Base-by-base conservation (phyloP, 2,797 vertebrate species). In the Hypotaenidia philippensis region DNA sequence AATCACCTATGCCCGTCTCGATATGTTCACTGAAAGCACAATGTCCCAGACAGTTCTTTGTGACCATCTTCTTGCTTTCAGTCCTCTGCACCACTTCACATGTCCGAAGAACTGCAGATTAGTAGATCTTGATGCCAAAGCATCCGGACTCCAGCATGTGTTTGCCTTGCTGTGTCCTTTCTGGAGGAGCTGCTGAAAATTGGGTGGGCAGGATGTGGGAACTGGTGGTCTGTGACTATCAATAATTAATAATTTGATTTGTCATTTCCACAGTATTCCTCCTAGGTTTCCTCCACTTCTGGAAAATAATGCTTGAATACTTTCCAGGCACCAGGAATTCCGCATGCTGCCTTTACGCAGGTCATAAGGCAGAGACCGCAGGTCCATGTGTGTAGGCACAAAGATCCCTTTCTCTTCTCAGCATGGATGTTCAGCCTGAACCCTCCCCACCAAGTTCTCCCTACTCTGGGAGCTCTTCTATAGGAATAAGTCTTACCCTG, bases 171-270 rank as follows among this genome's bases (percentile, higher is more conserved):
- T 69, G 16, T 44, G 55, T 61, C 22, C 57, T 72, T 88, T 88
- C 61, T 71, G 63, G 41, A 90, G 74, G 78, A 81, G 49, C 32
- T 78, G 36, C 45, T 81, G 49, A 53, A 57, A 64, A 53, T 57
- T 83, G 36, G 16, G 72, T 81, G 57, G 83, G 77, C 69, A 90
- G 76, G 69, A 78, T 87, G 71, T 85, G 56, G 71, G 52, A 87
- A 14, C 10, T 86, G 69, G 65, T 83, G 90, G 76, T 11, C 83
- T 15, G 1, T 60, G 57, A 45, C 61, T 57, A 66, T 71, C 60
- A 88, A 68, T 92, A 94, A 94, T 83, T 90, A 80, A 81, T 74
- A 81, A 64, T 40, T 90, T 66, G 83, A 83, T 65, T 57, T 83
- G 65, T 40, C 64, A 53, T 90, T 94, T 81, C 55, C 83, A 45